Evolutionary conservation across 2,113 vertebrate species (phyloP).

Genomic region (Cebus imitator): DNA sequence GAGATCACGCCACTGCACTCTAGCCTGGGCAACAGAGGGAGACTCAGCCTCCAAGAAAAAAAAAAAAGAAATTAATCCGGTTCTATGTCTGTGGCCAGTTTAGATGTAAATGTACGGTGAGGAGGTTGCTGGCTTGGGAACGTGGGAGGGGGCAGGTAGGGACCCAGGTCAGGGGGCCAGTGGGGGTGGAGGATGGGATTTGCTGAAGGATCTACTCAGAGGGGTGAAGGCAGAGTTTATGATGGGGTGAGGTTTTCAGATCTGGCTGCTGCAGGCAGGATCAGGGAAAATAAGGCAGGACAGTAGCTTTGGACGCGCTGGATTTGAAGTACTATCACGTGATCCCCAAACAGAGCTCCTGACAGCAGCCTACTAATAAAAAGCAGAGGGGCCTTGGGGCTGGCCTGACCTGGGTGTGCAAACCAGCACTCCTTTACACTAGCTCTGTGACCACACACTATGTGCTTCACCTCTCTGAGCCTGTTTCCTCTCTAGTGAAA

Average conservation of each 20-base stretch:
- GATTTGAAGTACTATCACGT: neutral
- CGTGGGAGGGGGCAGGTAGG: neutral
- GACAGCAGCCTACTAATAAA: neutral
- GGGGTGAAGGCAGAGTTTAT: neutral
- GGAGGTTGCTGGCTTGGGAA: neutral
- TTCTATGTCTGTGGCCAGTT: neutral
- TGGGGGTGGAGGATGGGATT: neutral
- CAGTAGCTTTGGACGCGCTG: neutral
- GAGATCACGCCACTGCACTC: too few relatives aligned
- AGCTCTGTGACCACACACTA: neutral
- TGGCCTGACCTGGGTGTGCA: neutral
- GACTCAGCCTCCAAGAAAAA: too few relatives aligned
- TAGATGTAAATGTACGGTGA: neutral
- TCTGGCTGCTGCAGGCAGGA: neutral
- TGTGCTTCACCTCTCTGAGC: neutral
- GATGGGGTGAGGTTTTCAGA: neutral
- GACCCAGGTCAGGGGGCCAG: neutral
- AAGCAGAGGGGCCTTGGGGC: neutral
- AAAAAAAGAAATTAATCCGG: neutral
- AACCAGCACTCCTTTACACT: neutral
- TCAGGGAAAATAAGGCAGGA: neutral
- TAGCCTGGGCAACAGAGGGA: too few relatives aligned
- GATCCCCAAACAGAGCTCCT: neutral
- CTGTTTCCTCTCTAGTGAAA: neutral
- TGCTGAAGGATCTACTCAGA: neutral